Conservation (phyloP, 2,888 invertebrate genomes). For the Micropterix aruncella region DNA sequence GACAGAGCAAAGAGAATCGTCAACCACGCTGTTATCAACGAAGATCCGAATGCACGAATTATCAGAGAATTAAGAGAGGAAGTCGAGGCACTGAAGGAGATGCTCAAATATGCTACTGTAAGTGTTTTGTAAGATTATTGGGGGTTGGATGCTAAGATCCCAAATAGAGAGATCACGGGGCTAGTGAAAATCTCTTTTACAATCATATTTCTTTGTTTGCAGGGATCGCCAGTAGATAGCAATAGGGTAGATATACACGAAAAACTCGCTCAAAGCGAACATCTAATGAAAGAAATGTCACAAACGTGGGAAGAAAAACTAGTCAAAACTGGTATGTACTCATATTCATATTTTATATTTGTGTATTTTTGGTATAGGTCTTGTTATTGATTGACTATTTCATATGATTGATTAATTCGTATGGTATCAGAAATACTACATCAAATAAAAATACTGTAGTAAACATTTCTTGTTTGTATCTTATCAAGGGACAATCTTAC, state of each 20-base stretch:
- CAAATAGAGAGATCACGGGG: neutral
- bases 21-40: constrained; percentile 97
- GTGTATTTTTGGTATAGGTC: too few relatives aligned
- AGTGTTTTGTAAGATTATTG: constrained; percentile 11
- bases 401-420: constrained; percentile 1
- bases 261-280: constrained; percentile 85
- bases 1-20: constrained; percentile 97
- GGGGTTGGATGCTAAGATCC: neutral
- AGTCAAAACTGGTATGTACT: constrained; percentile 58
- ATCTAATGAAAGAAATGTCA: constrained; percentile 92
- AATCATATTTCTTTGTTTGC: constrained; percentile 14
- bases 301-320: constrained; percentile 99
- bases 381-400: constrained; percentile 4
- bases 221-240: constrained; percentile 62
- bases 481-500: too few relatives aligned
- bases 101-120: constrained; percentile 76
- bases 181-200: constrained; percentile 9
- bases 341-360: neutral
- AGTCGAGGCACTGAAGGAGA: constrained; percentile 86
- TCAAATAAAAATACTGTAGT: neutral
- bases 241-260: constrained; percentile 64
- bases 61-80: constrained; percentile 92
- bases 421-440: neutral
- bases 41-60: constrained; percentile 97
- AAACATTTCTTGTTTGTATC: too few relatives aligned